Evolutionary conservation across 64 coral and sea anemone genomes (phyloP).

Genomic region (Montipora efflorescens): DNA sequence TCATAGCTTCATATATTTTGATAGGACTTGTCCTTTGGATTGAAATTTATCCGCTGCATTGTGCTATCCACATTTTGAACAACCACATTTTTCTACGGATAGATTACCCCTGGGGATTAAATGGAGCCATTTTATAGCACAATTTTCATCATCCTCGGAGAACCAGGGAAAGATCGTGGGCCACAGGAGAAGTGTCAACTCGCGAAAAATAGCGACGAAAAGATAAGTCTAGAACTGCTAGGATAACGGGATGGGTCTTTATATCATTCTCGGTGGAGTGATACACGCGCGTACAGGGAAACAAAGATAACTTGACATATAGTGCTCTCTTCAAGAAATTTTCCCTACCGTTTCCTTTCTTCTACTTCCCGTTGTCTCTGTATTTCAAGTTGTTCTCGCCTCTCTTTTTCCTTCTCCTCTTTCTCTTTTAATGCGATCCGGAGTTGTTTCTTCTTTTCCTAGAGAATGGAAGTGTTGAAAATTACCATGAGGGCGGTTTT

Average conservation of each 20-base stretch:
- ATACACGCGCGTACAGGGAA: background rate
- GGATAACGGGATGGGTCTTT: too few relatives aligned
- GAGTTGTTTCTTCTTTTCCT: slow-evolving; percentile 66
- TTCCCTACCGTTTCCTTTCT: slow-evolving; percentile 70
- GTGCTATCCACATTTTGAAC: too few relatives aligned
- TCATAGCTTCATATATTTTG: background rate
- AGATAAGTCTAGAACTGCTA: too few relatives aligned
- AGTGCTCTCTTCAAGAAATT: background rate
- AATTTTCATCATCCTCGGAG: too few relatives aligned
- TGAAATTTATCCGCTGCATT: too few relatives aligned
- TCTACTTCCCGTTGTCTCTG: slow-evolving; percentile 81
- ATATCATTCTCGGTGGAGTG: too few relatives aligned
- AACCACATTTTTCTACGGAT: too few relatives aligned
- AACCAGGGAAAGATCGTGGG: too few relatives aligned
- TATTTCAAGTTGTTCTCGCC: slow-evolving; percentile 73
- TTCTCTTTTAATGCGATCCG: slow-evolving; percentile 63
- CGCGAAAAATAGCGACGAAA: too few relatives aligned
- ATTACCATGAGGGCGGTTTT: background rate
- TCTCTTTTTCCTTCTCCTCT: slow-evolving; percentile 85
- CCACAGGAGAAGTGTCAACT: too few relatives aligned
- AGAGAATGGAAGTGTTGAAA: background rate
- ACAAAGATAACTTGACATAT: background rate
- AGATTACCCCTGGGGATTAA: too few relatives aligned
- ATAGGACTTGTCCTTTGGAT: background rate
- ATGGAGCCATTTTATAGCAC: too few relatives aligned